Evolutionary conservation across 2,888 invertebrate genomes (phyloP).

Genomic region (Morinoia aosen): DNA sequence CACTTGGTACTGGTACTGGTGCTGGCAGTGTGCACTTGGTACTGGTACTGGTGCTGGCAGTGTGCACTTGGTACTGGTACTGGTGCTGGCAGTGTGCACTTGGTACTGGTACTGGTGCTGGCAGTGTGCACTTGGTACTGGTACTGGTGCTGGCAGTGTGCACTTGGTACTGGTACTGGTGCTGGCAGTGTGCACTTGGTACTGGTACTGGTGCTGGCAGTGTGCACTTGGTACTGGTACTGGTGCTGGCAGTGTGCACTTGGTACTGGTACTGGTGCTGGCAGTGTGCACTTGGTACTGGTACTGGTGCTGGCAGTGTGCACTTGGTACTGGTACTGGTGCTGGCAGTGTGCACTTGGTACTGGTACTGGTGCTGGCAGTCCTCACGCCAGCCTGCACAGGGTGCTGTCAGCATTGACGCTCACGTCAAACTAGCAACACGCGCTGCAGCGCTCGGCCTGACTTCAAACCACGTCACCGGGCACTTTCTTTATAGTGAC

Average conservation of each 20-base stretch:
- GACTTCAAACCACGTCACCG: no score
- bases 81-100: background rate
- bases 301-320: background rate
- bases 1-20: background rate
- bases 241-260: no score
- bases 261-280: background rate
- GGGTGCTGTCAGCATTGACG: no score
- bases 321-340: no score
- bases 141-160: background rate
- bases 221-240: background rate
- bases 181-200: background rate
- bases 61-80: background rate
- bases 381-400: no score
- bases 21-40: background rate
- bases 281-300: background rate
- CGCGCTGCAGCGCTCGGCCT: no score
- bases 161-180: background rate
- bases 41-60: background rate
- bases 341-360: no score
- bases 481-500: no score
- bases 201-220: background rate
- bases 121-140: background rate
- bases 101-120: background rate
- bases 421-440: no score
- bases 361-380: no score